Conservation (phyloP, 2,113 vertebrate species). For the Atherinomorus stipes region DNA sequence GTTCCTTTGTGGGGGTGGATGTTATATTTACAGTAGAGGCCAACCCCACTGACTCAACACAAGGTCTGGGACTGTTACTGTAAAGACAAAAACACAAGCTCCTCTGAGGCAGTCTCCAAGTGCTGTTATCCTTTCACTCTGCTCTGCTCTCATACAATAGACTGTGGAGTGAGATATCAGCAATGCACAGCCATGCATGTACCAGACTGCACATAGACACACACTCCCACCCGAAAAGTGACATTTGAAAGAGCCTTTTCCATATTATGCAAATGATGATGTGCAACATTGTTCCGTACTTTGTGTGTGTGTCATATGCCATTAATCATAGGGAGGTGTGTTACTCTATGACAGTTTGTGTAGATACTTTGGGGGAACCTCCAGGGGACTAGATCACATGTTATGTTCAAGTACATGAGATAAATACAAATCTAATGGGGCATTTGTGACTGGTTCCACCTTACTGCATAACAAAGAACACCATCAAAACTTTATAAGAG, state of each 20-base stretch:
- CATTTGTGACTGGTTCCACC: slow-evolving; percentile 34
- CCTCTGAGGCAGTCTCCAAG: slow-evolving; percentile 34
- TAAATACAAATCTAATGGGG: slow-evolving; percentile 15
- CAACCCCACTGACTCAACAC: slow-evolving; percentile 47
- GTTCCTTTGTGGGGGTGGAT: slow-evolving; percentile 53
- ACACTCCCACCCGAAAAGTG: slow-evolving; percentile 21
- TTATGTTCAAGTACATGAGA: slow-evolving; percentile 19
- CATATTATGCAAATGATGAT: slow-evolving; percentile 42
- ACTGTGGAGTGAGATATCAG: slow-evolving; percentile 41
- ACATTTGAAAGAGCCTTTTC: slow-evolving; percentile 34
- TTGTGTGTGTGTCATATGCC: neutral
- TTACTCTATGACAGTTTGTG: slow-evolving; percentile 8
- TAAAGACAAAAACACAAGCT: slow-evolving; percentile 45
- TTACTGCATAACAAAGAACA: slow-evolving; percentile 46
- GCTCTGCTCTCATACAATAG: slow-evolving; percentile 35
- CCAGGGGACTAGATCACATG: slow-evolving; percentile 13
- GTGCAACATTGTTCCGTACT: slow-evolving; percentile 16
- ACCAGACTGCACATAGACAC: slow-evolving; percentile 19
- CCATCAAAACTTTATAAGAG: slow-evolving; percentile 8
- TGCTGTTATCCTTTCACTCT: slow-evolving; percentile 40
- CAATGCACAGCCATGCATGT: slow-evolving; percentile 11
- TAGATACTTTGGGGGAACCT: neutral
- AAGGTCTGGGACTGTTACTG: slow-evolving; percentile 26
- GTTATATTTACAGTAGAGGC: slow-evolving; percentile 44
- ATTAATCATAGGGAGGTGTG: slow-evolving; percentile 17